Base-by-base conservation (phyloP, 2,113 vertebrate species). In the Peromyscus polionotus region DNA sequence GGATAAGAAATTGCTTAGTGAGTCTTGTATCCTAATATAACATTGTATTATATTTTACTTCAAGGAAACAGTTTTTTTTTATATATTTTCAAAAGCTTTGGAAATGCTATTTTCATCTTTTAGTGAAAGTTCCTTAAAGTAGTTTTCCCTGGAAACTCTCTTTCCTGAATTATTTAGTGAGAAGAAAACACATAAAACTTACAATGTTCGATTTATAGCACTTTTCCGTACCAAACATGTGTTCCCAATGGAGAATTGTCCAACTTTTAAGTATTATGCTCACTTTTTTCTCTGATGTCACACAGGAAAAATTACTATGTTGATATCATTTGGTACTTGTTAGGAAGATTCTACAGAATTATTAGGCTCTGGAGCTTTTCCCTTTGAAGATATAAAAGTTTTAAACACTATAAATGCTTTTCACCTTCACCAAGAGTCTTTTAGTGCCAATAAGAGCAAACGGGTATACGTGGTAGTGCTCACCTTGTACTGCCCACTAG, bases 111-210 rank as follows among this genome's bases (percentile, higher is more conserved):
- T 85, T 85, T 86, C 42, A 94, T 93, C 67, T 75, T 68, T 76
- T 45, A 75, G 13, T 59, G 90, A 90, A 84, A 28, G 57, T 96
- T 93, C 48, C 22, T 83, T 63, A 65, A 87, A 83, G n/a, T 14
- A 42, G 12, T 57, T 80, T 79, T 72, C 67, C 61, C 72, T 70
- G 42, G 36, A 65, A 88, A 88, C 13, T 57, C 72, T 54, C 14
- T 93, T 48, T 42, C n/a, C 19, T 93, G 79, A 87, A 84, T 84
- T 94, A 94, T 94, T 96, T 96, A 96, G 70, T 51, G 33, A 92
- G 48, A 94, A 76, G 68, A 77, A 93, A 93, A 93, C 45, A 92
- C 20, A 75, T 48, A n/a, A 65, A 48, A 77, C 84, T 77, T 61
- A 72, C 19, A 87, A 17, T 72, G 77, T 11, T 19, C 54, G 83